phyloP scores from a whole-genome alignment of 2,797 vertebrate genomes.

The Spinus pinus region DNA sequence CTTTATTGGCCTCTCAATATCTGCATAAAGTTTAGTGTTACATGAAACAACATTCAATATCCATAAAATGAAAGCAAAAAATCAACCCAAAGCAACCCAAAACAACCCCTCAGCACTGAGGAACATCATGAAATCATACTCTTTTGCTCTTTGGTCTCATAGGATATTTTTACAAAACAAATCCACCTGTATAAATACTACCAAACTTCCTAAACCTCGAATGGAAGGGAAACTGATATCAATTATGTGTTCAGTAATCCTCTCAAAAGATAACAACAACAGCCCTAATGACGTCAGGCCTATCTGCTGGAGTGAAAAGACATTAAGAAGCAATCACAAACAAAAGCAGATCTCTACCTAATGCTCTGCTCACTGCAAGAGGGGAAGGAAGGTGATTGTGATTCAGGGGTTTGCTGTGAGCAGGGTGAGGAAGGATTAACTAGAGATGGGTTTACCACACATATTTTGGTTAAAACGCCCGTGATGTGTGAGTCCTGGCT shows the following conservation, averaged over 20 bases:
- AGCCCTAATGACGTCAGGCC: slow-evolving; percentile 32
- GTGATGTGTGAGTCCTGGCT: neutral
- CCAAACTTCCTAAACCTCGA: neutral
- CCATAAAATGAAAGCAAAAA: neutral
- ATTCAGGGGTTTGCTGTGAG: neutral
- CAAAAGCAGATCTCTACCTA: slow-evolving; percentile 37
- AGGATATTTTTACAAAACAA: neutral
- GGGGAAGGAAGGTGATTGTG: neutral
- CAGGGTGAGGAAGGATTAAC: neutral
- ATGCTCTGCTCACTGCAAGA: neutral
- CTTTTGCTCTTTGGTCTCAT: neutral
- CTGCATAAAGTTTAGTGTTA: slow-evolving; percentile 6
- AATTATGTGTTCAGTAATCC: slow-evolving; percentile 46
- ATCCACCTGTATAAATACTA: neutral
- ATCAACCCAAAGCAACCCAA: neutral
- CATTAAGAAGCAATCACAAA: slow-evolving; percentile 55
- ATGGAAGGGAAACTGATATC: neutral
- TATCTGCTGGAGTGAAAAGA: slow-evolving; percentile 17
- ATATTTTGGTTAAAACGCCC: neutral
- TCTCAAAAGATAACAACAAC: slow-evolving; percentile 22
- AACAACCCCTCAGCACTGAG: neutral
- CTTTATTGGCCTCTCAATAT: neutral
- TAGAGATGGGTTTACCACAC: neutral
- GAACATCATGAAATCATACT: neutral
- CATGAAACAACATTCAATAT: neutral